phyloP scores from a whole-genome alignment of 1,140 invertebrate genomes.

The Lepidurus arcticus region DNA sequence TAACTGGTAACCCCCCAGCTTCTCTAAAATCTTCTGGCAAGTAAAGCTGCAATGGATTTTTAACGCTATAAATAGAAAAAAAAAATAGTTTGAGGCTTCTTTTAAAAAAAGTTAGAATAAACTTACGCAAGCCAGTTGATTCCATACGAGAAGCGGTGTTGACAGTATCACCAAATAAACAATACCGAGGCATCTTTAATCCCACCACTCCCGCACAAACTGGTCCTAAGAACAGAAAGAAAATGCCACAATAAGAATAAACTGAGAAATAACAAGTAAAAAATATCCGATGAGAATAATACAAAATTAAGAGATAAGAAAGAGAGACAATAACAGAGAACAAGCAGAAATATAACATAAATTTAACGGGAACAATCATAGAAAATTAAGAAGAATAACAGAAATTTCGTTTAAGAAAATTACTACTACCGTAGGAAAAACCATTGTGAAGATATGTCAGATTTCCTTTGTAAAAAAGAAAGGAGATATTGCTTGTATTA shows the following conservation, averaged over 20 bases:
- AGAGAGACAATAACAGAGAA: background rate
- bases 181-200: conserved; percentile 83
- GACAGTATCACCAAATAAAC: conserved; percentile 83
- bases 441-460: too few species aligned
- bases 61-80: conserved; percentile 55
- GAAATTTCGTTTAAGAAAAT: too few species aligned
- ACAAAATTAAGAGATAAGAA: background rate
- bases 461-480: too few species aligned
- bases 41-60: conserved; percentile 77
- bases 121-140: conserved; percentile 75
- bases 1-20: conserved; percentile 71
- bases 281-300: background rate
- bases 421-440: too few species aligned
- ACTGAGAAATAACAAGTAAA: background rate
- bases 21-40: conserved; percentile 65
- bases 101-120: background rate
- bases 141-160: conserved; percentile 93
- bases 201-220: conserved; percentile 87
- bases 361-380: too few species aligned
- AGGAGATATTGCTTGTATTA: too few species aligned
- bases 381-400: too few species aligned
- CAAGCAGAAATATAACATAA: background rate
- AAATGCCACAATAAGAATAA: conserved; percentile 34
- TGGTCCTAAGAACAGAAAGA: conserved; percentile 56
- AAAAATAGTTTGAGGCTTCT: background rate